A percentile compares a stretch with the other conserved stretches of the same genome.
These are phyloP conservation scores for Polyploca ridens DNA, from an alignment of 2,888 invertebrate species.

Conservation along the genomic window DNA sequence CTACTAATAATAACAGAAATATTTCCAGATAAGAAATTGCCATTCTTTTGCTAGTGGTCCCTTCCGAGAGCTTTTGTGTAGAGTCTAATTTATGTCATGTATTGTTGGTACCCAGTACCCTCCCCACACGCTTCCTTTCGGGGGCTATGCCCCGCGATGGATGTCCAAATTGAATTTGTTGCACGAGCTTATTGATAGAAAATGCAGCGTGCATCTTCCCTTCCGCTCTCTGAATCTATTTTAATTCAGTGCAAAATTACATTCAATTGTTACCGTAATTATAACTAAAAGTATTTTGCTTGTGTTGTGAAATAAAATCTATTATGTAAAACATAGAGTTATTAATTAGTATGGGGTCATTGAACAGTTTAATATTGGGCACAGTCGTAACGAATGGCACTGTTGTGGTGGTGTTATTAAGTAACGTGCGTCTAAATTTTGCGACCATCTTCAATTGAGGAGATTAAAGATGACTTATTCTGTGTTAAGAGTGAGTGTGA, in stretches of 20 bases:
- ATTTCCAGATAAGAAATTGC: conserved; percentile 80
- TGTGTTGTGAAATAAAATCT: conserved; percentile 18
- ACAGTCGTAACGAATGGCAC: conserved; percentile 37
- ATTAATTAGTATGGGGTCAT: conserved; percentile 51
- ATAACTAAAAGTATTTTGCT: background rate
- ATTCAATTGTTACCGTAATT: conserved; percentile 11
- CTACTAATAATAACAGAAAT: conserved; percentile 76
- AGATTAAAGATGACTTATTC: conserved; percentile 63
- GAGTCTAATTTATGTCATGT: conserved; percentile 83
- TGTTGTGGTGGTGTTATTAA: conserved; percentile 38
- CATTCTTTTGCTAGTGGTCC: conserved; percentile 79
- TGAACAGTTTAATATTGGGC: conserved; percentile 43
- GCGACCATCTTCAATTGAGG: conserved; percentile 41
- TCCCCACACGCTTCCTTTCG: conserved; percentile 79
- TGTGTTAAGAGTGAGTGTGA: conserved; percentile 61
- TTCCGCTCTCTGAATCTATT: conserved; percentile 38
- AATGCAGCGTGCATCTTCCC: conserved; percentile 60
- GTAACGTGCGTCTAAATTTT: conserved; percentile 35
- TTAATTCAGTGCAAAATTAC: conserved; percentile 19
- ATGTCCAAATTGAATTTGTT: conserved; percentile 74
- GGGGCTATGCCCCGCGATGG: conserved; percentile 67
- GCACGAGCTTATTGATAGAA: conserved; percentile 67
- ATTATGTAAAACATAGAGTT: conserved; percentile 30
- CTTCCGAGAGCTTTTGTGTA: conserved; percentile 83
- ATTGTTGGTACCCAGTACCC: conserved; percentile 75